These are phyloP conservation scores for Agapornis roseicollis DNA, from an alignment of 2,113 vertebrate genomes.

Conservation along the genomic window DNA sequence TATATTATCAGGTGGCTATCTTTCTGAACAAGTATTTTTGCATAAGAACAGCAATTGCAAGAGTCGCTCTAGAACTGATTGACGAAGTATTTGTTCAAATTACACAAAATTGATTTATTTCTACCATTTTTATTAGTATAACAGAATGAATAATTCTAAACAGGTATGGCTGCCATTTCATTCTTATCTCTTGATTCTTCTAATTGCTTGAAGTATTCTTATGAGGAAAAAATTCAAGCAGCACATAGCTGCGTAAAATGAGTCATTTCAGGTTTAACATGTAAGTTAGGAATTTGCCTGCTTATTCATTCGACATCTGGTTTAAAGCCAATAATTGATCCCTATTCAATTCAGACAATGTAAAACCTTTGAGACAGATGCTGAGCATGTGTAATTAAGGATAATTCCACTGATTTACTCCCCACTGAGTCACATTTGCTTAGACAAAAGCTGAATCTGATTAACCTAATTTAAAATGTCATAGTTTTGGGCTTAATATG, in stretches of 20 bases:
- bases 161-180: neutral
- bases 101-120: neutral
- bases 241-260: neutral
- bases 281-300: neutral
- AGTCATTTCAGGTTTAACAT: neutral
- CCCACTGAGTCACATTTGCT: neutral
- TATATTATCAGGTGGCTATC: neutral
- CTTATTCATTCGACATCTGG: neutral
- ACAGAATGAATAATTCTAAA: neutral
- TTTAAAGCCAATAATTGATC: neutral
- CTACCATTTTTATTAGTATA: neutral
- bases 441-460: neutral
- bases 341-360: neutral
- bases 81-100: neutral
- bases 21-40: neutral
- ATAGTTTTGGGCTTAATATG: neutral
- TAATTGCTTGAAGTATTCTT: neutral
- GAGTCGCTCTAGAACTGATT: neutral
- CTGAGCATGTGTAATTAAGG: accelerated
- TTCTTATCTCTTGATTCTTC: neutral
- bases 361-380: neutral
- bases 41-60: neutral
- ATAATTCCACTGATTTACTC: neutral
- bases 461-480: neutral
- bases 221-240: neutral